Evolutionary conservation across 2,113 vertebrate species (phyloP).

Genomic region (Crotophaga sulcirostris): DNA sequence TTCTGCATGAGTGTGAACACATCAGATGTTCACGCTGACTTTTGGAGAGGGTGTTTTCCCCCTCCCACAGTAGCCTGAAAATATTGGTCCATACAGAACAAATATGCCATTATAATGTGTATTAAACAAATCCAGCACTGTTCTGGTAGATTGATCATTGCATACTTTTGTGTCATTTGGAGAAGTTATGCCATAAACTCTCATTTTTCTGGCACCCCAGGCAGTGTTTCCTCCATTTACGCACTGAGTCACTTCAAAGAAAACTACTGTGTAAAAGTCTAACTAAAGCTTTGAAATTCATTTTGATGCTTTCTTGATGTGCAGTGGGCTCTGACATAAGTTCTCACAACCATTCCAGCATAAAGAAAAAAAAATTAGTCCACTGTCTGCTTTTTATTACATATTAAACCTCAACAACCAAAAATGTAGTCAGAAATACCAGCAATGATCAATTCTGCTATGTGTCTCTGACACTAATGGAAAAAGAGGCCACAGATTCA

Average conservation of each 20-base stretch:
- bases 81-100: neutral
- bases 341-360: neutral
- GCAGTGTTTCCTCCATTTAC: constrained; percentile 9
- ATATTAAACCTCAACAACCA: constrained; percentile 48
- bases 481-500: neutral
- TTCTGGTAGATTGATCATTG: neutral
- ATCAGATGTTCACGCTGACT: neutral
- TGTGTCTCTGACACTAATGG: neutral
- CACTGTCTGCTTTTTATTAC: neutral
- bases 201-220: neutral
- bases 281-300: constrained; percentile 46
- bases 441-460: constrained; percentile 17
- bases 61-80: neutral
- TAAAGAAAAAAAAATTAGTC: neutral
- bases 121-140: neutral
- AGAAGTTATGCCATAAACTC: neutral
- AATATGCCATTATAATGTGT: neutral
- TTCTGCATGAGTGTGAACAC: neutral
- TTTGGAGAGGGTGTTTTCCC: neutral
- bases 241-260: neutral
- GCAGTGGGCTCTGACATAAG: constrained; percentile 4
- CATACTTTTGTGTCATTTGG: neutral
- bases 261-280: constrained; percentile 38
- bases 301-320: constrained; percentile 18
- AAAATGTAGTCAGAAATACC: constrained; percentile 17